A percentile compares a stretch with the other conserved stretches of the same genome.
Evolutionary conservation across 1,140 invertebrate genomes (phyloP).

Genomic region (Mycetomoellerius zeteki): DNA sequence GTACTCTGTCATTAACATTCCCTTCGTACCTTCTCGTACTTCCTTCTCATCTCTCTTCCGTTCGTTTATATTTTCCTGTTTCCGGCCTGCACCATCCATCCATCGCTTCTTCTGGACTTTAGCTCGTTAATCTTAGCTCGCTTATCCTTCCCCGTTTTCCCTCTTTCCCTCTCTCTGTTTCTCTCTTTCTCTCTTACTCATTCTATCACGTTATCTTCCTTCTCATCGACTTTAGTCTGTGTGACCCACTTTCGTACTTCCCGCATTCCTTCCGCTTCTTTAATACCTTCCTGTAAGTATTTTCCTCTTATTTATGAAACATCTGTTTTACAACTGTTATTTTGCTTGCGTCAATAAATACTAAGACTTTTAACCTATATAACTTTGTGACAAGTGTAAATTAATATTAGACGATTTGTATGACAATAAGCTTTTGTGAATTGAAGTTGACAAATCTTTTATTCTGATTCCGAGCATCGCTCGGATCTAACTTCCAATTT

Average conservation of each 20-base stretch:
- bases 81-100: slow-evolving; percentile 60
- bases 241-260: slow-evolving; percentile 42
- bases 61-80: slow-evolving; percentile 64
- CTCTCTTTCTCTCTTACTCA: background rate
- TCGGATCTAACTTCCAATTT: background rate
- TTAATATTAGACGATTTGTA: slow-evolving; percentile 9
- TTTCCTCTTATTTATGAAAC: slow-evolving; percentile 41
- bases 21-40: slow-evolving; percentile 44
- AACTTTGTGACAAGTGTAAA: background rate
- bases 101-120: slow-evolving; percentile 58
- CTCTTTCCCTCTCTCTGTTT: background rate
- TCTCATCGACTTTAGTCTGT: slow-evolving; percentile 52
- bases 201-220: slow-evolving; percentile 33
- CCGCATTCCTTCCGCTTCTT: slow-evolving; percentile 39
- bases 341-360: slow-evolving; percentile 19
- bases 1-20: slow-evolving; percentile 60
- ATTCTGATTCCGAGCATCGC: background rate
- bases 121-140: slow-evolving; percentile 57
- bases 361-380: background rate
- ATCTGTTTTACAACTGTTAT: slow-evolving; percentile 17
- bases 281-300: slow-evolving; percentile 31
- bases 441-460: background rate
- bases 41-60: slow-evolving; percentile 19
- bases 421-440: background rate
- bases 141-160: slow-evolving; percentile 43